phyloP scores from a whole-genome alignment of 2,797 vertebrate species.

The Lepus townsendii region DNA sequence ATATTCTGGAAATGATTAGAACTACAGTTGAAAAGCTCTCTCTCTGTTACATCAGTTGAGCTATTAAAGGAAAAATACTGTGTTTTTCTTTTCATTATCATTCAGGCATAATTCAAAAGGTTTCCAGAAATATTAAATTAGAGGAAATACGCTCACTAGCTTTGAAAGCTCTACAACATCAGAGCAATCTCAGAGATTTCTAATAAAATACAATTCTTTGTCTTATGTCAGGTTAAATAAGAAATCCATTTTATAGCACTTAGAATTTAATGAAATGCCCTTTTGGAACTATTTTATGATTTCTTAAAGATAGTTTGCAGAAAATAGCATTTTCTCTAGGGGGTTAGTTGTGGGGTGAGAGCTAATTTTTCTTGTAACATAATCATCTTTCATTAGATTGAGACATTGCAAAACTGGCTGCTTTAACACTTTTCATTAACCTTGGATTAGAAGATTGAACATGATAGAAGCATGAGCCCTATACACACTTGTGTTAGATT shows the following conservation, averaged over 20 bases:
- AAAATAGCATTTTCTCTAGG: constrained; percentile 56
- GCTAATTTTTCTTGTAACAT: constrained; percentile 43
- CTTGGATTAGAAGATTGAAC: neutral
- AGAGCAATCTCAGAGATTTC: constrained; percentile 49
- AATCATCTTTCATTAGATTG: constrained; percentile 45
- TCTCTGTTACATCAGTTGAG: constrained; percentile 29
- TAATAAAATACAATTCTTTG: constrained; percentile 43
- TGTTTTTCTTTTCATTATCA: constrained; percentile 40
- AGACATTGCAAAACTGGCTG: constrained; percentile 1
- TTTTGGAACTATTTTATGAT: constrained; percentile 40
- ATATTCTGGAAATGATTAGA: constrained; percentile 33
- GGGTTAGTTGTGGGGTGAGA: neutral
- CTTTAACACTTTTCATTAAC: neutral
- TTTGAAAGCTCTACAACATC: constrained; percentile 40
- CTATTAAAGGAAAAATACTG: constrained; percentile 13
- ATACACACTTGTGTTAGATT: constrained; percentile 16
- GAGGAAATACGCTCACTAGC: constrained; percentile 4
- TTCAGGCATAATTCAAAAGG: constrained; percentile 46
- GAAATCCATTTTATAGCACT: constrained; percentile 48
- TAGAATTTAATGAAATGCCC: constrained; percentile 57
- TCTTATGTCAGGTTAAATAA: constrained; percentile 62
- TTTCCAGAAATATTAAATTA: constrained; percentile 70
- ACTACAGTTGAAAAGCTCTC: neutral
- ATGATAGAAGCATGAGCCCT: neutral
- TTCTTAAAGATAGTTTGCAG: constrained; percentile 61